Percentiles rank a stretch among this genome's conserved stretches.
Evolutionary conservation across 1,140 invertebrate species (phyloP).

Genomic region (Drosophila rufa): DNA sequence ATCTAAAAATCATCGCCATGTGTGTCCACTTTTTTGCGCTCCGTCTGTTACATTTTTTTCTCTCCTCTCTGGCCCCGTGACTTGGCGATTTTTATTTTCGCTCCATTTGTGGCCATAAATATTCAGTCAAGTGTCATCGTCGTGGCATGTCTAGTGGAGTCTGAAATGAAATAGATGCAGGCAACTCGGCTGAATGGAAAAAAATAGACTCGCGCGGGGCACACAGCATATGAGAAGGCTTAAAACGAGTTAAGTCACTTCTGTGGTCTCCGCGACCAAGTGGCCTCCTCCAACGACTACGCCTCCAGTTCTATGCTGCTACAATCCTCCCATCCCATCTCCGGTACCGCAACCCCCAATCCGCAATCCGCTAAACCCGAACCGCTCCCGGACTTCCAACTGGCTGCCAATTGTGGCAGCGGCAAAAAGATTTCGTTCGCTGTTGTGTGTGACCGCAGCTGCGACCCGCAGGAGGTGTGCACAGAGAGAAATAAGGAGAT

Average conservation of each 20-base stretch:
- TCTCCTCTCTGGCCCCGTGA: constrained; percentile 60
- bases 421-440: constrained; percentile 43
- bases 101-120: constrained; percentile 83
- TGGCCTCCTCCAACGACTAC: constrained; percentile 57
- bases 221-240: constrained; percentile 62
- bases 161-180: constrained; percentile 81
- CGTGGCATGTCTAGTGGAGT: constrained; percentile 78
- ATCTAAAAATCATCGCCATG: constrained; percentile 59
- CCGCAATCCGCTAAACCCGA: constrained; percentile 19
- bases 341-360: constrained; percentile 16
- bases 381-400: constrained; percentile 44
- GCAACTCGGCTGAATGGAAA: constrained; percentile 5
- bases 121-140: constrained; percentile 83
- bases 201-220: constrained; percentile 10
- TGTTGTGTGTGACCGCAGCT: constrained; percentile 48
- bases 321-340: constrained; percentile 9
- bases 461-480: constrained; percentile 28
- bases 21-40: constrained; percentile 57
- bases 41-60: constrained; percentile 18
- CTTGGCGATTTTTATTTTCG: constrained; percentile 83
- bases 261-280: constrained; percentile 73
- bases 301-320: constrained; percentile 8
- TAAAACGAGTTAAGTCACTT: constrained; percentile 83
- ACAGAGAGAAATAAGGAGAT: background rate
- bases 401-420: constrained; percentile 54